Conservation (phyloP, 2,888 invertebrate genomes). For the Hemicrepidius hirtus region DNA sequence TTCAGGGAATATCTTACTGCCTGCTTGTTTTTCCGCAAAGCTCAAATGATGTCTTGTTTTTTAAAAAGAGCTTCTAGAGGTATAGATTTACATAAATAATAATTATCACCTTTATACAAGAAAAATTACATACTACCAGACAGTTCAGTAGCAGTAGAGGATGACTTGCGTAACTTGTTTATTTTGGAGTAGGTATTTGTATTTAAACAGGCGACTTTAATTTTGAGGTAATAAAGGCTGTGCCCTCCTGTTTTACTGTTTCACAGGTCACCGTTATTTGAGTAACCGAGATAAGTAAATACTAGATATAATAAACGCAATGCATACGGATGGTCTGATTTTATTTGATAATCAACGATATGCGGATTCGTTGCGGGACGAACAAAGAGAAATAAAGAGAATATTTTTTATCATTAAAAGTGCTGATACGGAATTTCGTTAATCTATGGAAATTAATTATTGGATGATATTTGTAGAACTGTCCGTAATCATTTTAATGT, state of each 20-base stretch:
- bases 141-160: too few relatives aligned
- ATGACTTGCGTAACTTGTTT: not conserved
- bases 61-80: too few relatives aligned
- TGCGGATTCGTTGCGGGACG: not conserved
- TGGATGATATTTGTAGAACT: too few relatives aligned
- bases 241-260: constrained; percentile 11
- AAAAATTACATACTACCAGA: too few relatives aligned
- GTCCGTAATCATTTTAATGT: too few relatives aligned
- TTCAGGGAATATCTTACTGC: too few relatives aligned
- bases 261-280: constrained; percentile 9
- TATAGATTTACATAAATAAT: too few relatives aligned
- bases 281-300: constrained; percentile 12
- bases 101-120: too few relatives aligned
- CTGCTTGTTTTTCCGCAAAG: too few relatives aligned
- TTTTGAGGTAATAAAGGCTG: not conserved
- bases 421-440: too few relatives aligned
- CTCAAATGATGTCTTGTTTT: too few relatives aligned
- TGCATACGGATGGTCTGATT: constrained; percentile 9
- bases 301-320: constrained; percentile 2
- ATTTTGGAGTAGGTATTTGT: not conserved
- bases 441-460: too few relatives aligned
- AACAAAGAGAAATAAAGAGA: constrained; percentile 2
- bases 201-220: not conserved
- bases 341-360: constrained; percentile 1
- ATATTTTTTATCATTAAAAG: not conserved